These are phyloP conservation scores for Myiotriccus ornatus DNA, from an alignment of 2,797 vertebrate genomes.

Conservation along the genomic window DNA sequence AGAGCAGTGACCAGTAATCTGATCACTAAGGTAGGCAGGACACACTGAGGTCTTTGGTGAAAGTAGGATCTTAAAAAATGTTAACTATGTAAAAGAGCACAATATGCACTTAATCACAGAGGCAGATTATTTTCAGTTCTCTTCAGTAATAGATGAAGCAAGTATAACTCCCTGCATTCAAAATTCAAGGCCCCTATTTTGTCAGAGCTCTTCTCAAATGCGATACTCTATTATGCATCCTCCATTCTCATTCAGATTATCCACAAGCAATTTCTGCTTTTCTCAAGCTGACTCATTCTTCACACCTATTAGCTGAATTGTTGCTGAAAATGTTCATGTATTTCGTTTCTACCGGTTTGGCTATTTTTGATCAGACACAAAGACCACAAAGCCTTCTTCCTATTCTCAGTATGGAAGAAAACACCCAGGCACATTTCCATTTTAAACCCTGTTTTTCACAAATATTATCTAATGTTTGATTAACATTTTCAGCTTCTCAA, in stretches of 20 bases:
- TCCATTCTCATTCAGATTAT: not conserved
- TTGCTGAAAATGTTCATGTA: not conserved
- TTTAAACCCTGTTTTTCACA: not conserved
- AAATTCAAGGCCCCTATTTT: not conserved
- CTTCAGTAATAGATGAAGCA: not conserved
- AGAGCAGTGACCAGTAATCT: not conserved
- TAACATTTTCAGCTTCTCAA: not conserved
- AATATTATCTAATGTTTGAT: not conserved
- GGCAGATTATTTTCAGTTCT: not conserved
- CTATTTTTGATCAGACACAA: not conserved
- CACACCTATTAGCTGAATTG: not conserved
- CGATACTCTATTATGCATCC: not conserved
- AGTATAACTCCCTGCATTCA: not conserved
- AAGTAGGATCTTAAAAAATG: not conserved
- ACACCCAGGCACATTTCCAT: not conserved
- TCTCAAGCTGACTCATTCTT: not conserved
- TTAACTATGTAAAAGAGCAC: not conserved
- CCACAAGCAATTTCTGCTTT: not conserved
- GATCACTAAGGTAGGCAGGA: not conserved
- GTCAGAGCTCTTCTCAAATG: not conserved
- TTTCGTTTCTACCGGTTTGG: not conserved
- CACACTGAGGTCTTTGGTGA: not conserved
- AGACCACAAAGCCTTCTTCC: not conserved
- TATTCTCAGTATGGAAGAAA: not conserved
- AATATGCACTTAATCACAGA: not conserved